Evolutionary conservation across 2,888 invertebrate genomes (phyloP).

Genomic region (Laothoe populi): DNA sequence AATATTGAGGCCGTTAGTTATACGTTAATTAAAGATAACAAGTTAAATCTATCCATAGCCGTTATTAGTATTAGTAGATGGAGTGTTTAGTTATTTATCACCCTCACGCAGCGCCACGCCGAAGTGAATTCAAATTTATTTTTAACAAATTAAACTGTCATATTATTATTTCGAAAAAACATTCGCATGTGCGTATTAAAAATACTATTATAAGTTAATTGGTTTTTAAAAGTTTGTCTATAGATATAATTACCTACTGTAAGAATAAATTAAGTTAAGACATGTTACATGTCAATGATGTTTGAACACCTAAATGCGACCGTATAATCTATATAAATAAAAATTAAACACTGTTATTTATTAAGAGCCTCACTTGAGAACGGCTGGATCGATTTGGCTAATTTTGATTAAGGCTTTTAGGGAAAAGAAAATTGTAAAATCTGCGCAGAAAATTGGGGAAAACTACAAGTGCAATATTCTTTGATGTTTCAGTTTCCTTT

Average conservation of each 20-base stretch:
- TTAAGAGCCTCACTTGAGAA: too few relatives aligned
- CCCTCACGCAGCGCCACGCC: constrained; percentile 1
- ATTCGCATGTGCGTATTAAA: background rate
- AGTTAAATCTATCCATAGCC: constrained; percentile 48
- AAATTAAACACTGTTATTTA: too few relatives aligned
- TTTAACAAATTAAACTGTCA: constrained; percentile 10
- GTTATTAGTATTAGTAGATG: constrained; percentile 37
- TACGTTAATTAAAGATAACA: constrained; percentile 72
- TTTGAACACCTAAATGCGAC: background rate
- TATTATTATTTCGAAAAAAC: background rate
- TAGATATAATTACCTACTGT: constrained; percentile 9
- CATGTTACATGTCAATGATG: constrained; percentile 2
- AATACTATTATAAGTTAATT: constrained; percentile 6
- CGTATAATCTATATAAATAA: too few relatives aligned
- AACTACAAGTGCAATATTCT: too few relatives aligned
- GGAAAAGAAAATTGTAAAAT: too few relatives aligned
- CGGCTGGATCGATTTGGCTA: too few relatives aligned
- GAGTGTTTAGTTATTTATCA: constrained; percentile 32
- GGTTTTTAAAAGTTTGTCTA: constrained; percentile 4
- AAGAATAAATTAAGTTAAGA: constrained; percentile 14
- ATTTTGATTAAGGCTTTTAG: too few relatives aligned
- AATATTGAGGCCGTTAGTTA: constrained; percentile 66
- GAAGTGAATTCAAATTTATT: constrained; percentile 4
- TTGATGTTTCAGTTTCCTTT: too few relatives aligned
- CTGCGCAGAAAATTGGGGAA: too few relatives aligned